Conservation (phyloP, 1,140 invertebrate species). For the Venturia canescens region DNA sequence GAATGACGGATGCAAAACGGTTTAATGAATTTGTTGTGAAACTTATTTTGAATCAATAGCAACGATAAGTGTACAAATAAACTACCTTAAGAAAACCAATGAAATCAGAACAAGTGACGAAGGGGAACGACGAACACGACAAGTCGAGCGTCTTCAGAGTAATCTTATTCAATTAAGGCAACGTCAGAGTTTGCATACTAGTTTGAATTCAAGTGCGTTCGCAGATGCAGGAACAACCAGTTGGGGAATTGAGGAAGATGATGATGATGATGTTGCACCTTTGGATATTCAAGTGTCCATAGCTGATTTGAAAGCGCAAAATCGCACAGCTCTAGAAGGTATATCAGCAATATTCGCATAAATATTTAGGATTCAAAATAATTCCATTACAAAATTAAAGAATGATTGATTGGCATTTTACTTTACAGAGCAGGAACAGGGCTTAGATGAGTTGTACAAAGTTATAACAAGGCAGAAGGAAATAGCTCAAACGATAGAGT, state of each 20-base stretch:
- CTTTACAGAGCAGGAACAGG: conserved; percentile 85
- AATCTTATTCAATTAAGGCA: conserved; percentile 79
- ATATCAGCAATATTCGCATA: conserved; percentile 35
- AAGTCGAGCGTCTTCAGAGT: conserved; percentile 80
- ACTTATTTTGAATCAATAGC: no score
- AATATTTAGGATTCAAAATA: conserved; percentile 19
- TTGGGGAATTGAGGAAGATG: conserved; percentile 73
- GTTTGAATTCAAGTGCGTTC: conserved; percentile 66
- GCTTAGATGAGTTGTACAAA: conserved; percentile 85
- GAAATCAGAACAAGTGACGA: conserved; percentile 79
- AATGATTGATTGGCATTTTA: conserved; percentile 40
- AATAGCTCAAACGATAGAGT: conserved; percentile 85
- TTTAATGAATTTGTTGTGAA: no score
- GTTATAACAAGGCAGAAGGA: conserved; percentile 88
- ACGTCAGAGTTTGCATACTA: conserved; percentile 74
- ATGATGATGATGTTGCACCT: conserved; percentile 62
- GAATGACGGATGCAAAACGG: no score
- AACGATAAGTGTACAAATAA: not conserved
- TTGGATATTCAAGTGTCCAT: conserved; percentile 64
- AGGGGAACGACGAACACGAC: conserved; percentile 79
- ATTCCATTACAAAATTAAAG: conserved; percentile 41
- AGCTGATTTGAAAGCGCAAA: conserved; percentile 65
- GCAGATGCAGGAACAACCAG: conserved; percentile 74
- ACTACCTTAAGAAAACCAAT: conserved; percentile 58
- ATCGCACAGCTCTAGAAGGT: conserved; percentile 66